A percentile compares a stretch with the other conserved stretches of the same genome.
phyloP scores from a whole-genome alignment of 1,140 invertebrate genomes.

The Ceratina calcarata region DNA sequence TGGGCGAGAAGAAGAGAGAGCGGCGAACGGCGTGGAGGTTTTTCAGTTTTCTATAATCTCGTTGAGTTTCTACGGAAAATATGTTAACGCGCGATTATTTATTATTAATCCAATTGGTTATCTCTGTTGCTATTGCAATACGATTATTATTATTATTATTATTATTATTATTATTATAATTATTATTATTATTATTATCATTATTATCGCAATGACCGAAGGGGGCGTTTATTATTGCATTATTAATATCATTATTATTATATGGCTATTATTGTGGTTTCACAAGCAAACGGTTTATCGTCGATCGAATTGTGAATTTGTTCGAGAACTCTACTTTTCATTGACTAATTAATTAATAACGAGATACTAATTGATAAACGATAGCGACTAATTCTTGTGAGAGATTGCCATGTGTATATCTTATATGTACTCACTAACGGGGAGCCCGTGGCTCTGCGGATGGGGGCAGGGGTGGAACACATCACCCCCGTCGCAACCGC shows the following conservation, averaged over 20 bases:
- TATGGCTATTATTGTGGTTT: conserved; percentile 53
- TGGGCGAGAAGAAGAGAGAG: conserved; percentile 12
- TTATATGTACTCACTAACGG: conserved; percentile 79
- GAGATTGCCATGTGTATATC: conserved; percentile 81
- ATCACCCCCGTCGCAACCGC: background rate
- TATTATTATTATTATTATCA: conserved; percentile 68
- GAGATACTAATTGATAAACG: conserved; percentile 78
- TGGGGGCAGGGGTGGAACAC: background rate
- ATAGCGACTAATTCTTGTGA: conserved; percentile 80
- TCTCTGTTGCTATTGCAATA: conserved; percentile 55
- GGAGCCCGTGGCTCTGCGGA: conserved; percentile 69
- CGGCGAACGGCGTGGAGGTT: conserved; percentile 59
- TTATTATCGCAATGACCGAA: conserved; percentile 58
- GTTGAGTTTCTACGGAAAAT: conserved; percentile 75
- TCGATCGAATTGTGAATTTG: conserved; percentile 66
- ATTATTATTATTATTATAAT: conserved; percentile 61
- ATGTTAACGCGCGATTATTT: conserved; percentile 73
- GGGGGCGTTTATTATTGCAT: conserved; percentile 51
- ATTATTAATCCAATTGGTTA: conserved; percentile 73
- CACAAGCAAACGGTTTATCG: conserved; percentile 45
- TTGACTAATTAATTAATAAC: conserved; percentile 75
- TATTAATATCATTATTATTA: conserved; percentile 60
- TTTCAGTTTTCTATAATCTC: conserved; percentile 73
- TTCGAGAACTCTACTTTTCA: conserved; percentile 62
- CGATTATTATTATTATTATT: conserved; percentile 55